Conservation (phyloP, 2,888 invertebrate species). For the Aricia artaxerxes region DNA sequence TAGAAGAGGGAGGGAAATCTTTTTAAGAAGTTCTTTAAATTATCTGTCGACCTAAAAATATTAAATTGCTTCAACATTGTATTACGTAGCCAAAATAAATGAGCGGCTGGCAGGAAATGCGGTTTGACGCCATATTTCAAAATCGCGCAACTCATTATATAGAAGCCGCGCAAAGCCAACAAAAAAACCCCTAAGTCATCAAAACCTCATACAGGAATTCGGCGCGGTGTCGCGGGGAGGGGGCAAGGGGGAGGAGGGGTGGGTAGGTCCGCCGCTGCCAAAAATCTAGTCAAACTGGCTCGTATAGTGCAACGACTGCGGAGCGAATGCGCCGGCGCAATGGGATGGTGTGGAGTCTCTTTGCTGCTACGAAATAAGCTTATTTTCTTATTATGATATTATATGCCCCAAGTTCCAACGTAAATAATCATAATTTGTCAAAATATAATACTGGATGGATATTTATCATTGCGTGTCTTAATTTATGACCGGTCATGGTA, state of each 20-base stretch:
- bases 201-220: slow-evolving; percentile 59
- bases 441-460: no score
- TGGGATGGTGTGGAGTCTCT: slow-evolving; percentile 48
- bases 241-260: slow-evolving; percentile 42
- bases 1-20: no score
- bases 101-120: neutral
- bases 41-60: no score
- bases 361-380: neutral
- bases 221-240: slow-evolving; percentile 44
- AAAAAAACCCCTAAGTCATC: slow-evolving; percentile 58
- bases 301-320: slow-evolving; percentile 76
- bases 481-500: no score
- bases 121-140: slow-evolving; percentile 23
- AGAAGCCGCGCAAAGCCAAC: slow-evolving; percentile 32
- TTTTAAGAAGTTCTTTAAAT: no score
- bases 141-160: slow-evolving; percentile 30
- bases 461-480: no score
- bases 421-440: no score
- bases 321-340: slow-evolving; percentile 61
- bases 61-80: neutral
- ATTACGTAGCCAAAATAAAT: neutral
- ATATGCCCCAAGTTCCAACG: no score
- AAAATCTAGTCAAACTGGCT: slow-evolving; percentile 81
- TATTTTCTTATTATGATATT: no score
- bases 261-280: slow-evolving; percentile 58